phyloP scores from a whole-genome alignment of 2,888 invertebrate genomes.

The Yponomeuta sedellus region DNA sequence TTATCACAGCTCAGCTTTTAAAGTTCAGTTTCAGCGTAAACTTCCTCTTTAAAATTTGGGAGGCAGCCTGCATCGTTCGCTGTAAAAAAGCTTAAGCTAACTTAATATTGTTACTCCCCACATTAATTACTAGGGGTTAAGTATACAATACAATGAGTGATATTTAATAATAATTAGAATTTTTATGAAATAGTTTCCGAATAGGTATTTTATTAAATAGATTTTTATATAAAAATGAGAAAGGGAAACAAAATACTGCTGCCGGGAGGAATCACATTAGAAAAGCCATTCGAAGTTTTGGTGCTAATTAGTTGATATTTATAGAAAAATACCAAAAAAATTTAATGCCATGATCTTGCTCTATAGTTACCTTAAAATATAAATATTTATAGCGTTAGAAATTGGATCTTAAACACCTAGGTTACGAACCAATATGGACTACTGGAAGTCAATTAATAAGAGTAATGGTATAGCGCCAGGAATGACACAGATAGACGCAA shows the following conservation, averaged over 20 bases:
- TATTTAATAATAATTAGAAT: neutral
- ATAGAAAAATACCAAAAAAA: slow-evolving; percentile 1
- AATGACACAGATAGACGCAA: slow-evolving; percentile 15
- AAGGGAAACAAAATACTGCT: neutral
- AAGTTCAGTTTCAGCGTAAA: too few species aligned
- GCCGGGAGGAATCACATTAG: neutral
- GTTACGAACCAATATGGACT: slow-evolving; percentile 21
- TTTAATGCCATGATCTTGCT: slow-evolving; percentile 7
- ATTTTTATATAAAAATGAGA: neutral
- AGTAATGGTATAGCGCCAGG: slow-evolving; percentile 29
- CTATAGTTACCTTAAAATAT: slow-evolving; percentile 1
- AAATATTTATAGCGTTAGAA: slow-evolving; percentile 5
- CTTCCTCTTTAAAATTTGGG: neutral
- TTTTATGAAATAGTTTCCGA: neutral
- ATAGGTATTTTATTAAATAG: slow-evolving; percentile 2
- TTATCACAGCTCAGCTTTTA: too few species aligned
- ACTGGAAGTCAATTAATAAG: slow-evolving; percentile 60
- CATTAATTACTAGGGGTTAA: neutral
- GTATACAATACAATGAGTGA: neutral
- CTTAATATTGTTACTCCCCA: too few species aligned
- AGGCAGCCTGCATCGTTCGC: neutral
- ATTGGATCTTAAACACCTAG: slow-evolving; percentile 8
- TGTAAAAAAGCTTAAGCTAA: neutral
- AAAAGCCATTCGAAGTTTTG: neutral
- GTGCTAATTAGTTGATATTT: slow-evolving; percentile 5